Conservation (phyloP, 92 coral and sea anemone genomes). For the Bergia sp. region DNA sequence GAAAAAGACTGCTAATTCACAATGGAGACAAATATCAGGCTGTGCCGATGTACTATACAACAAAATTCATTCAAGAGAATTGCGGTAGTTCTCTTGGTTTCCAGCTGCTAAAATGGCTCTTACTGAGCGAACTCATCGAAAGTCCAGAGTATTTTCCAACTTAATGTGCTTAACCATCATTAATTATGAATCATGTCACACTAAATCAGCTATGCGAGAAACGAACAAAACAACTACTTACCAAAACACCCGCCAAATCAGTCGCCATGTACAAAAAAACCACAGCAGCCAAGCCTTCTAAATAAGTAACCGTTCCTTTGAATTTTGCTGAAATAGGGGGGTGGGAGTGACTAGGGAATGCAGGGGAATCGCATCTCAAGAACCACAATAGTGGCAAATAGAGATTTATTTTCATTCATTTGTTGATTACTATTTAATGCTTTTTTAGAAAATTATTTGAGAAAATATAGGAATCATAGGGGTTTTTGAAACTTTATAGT, state of each 20-base stretch:
- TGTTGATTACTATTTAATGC: too few relatives aligned
- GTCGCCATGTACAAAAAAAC: slow-evolving; percentile 19
- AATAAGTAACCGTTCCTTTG: slow-evolving; percentile 15
- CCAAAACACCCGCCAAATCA: slow-evolving; percentile 23
- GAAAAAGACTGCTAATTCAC: slow-evolving; percentile 2
- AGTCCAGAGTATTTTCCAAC: slow-evolving; percentile 20
- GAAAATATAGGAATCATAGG: too few relatives aligned
- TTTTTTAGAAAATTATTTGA: too few relatives aligned
- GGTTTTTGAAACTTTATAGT: background rate
- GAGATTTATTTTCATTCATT: too few relatives aligned
- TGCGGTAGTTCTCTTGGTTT: slow-evolving; percentile 7
- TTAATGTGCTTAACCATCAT: slow-evolving; percentile 13
- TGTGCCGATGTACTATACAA: background rate
- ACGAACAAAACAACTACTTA: background rate
- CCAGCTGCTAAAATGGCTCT: slow-evolving; percentile 29
- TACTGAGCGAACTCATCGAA: slow-evolving; percentile 24
- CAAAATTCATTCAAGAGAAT: slow-evolving; percentile 17
- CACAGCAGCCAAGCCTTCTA: slow-evolving; percentile 35
- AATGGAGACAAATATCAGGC: background rate
- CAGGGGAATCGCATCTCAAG: background rate
- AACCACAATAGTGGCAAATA: too few relatives aligned
- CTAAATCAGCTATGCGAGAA: slow-evolving; percentile 30
- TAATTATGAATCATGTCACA: background rate
- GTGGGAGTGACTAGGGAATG: slow-evolving; percentile 37
- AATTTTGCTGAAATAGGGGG: slow-evolving; percentile 13